phyloP scores from a whole-genome alignment of 2,113 vertebrate genomes.

The Megaleporinus macrocephalus region DNA sequence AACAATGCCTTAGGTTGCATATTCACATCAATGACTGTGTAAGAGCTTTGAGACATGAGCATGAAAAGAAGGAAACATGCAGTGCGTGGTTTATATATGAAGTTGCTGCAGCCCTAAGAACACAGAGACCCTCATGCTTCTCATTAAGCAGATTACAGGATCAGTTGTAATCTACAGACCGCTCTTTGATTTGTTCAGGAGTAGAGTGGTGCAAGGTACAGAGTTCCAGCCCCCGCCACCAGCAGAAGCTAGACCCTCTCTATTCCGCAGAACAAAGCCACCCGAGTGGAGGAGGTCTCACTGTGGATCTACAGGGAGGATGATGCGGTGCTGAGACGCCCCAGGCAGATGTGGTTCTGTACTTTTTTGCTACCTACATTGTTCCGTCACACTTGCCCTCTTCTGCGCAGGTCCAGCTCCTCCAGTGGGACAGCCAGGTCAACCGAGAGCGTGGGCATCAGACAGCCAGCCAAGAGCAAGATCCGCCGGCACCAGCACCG shows the following conservation, averaged over 20 bases:
- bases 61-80: not conserved
- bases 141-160: conserved; percentile 47
- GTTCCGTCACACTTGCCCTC: not conserved
- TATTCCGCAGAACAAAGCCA: not conserved
- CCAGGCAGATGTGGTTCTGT: not conserved
- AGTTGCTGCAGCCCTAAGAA: not conserved
- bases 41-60: too few relatives aligned
- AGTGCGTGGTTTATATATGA: not conserved
- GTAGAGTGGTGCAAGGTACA: conserved; percentile 5
- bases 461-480: conserved; percentile 73
- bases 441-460: conserved; percentile 61
- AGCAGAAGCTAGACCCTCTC: not conserved
- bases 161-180: conserved; percentile 29
- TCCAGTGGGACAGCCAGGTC: conserved; percentile 66
- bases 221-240: not conserved
- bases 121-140: conserved; percentile 15
- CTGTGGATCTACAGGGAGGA: not conserved
- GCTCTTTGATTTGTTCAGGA: conserved; percentile 27
- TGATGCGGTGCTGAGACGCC: not conserved
- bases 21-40: too few relatives aligned
- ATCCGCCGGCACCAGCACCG: conserved; percentile 75
- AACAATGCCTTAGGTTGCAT: too few relatives aligned
- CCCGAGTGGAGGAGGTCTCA: not conserved
- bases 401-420: conserved; percentile 66
- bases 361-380: conserved; percentile 6